Evolutionary conservation across 2,888 invertebrate genomes (phyloP).

Genomic region (Sesamia inferens): DNA sequence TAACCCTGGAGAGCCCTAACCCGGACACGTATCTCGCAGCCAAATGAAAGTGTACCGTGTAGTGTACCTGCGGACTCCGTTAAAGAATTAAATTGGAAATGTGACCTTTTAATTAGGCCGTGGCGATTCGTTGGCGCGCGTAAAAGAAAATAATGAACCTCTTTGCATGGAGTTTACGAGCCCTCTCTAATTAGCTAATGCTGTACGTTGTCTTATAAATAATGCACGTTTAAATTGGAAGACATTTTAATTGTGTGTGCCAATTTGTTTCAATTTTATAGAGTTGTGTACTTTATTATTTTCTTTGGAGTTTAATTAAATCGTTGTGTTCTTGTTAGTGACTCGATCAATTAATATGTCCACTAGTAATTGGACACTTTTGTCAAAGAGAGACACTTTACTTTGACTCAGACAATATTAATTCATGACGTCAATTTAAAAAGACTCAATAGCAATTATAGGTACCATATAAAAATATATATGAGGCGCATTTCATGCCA

Average conservation of each 20-base stretch:
- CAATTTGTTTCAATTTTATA: constrained; percentile 52
- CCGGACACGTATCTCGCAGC: constrained; percentile 33
- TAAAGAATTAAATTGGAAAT: constrained; percentile 68
- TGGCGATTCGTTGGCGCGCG: constrained; percentile 54
- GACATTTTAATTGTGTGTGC: constrained; percentile 57
- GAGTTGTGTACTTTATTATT: constrained; percentile 39
- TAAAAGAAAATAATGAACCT: constrained; percentile 72
- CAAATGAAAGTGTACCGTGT: constrained; percentile 43
- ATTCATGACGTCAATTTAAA: not conserved
- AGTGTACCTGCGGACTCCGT: constrained; percentile 55
- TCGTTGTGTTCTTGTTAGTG: constrained; percentile 33
- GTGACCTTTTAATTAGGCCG: constrained; percentile 66
- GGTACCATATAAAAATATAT: not conserved
- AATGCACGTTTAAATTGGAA: constrained; percentile 61
- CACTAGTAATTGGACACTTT: constrained; percentile 24
- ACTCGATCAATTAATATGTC: constrained; percentile 28
- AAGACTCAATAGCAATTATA: not conserved
- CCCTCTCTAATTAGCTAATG: constrained; percentile 69
- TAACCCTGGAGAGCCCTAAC: constrained; percentile 46
- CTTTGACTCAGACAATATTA: constrained; percentile 10
- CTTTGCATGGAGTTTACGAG: constrained; percentile 64
- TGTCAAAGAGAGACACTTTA: not conserved
- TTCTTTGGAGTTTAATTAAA: constrained; percentile 48
- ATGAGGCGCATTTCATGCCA: not conserved
- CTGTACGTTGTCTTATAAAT: constrained; percentile 62